phyloP scores from a whole-genome alignment of 2,888 invertebrate genomes.

The Apotomis betuletana region DNA sequence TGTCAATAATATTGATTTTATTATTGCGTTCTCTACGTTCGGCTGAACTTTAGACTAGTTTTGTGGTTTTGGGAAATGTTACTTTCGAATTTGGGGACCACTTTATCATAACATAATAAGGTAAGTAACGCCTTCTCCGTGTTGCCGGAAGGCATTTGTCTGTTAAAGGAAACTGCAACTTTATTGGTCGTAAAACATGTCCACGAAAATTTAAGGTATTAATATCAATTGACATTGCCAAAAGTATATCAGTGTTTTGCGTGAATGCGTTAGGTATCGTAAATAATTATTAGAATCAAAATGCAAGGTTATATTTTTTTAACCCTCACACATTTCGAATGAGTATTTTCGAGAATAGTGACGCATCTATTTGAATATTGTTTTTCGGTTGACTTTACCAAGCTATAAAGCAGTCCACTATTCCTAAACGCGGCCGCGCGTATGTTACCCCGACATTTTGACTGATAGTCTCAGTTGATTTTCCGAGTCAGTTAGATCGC shows the following conservation, averaged over 20 bases:
- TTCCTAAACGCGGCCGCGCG: conserved; percentile 23
- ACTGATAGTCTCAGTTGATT: conserved; percentile 40
- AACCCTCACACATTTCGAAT: too few species aligned
- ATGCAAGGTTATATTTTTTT: too few species aligned
- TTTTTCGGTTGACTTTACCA: not conserved
- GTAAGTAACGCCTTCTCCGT: conserved; percentile 22
- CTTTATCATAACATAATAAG: conserved; percentile 18
- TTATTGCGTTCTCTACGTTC: conserved; percentile 29
- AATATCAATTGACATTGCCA: too few species aligned
- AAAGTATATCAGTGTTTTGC: too few species aligned
- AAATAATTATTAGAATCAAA: too few species aligned
- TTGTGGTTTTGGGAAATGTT: conserved; percentile 33
- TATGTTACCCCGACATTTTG: conserved; percentile 39
- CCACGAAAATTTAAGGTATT: not conserved
- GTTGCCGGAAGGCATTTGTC: conserved; percentile 23
- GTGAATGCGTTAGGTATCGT: too few species aligned
- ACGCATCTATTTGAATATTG: conserved; percentile 2
- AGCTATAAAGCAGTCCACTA: conserved; percentile 23
- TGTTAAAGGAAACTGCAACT: conserved; percentile 30
- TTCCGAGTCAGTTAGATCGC: conserved; percentile 43
- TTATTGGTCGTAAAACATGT: conserved; percentile 6
- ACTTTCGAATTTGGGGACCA: conserved; percentile 27
- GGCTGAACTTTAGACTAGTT: conserved; percentile 32
- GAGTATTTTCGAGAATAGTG: not conserved
- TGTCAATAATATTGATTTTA: conserved; percentile 40